Conservation (phyloP, 2,888 invertebrate species). For the Ectemnius continuus region DNA sequence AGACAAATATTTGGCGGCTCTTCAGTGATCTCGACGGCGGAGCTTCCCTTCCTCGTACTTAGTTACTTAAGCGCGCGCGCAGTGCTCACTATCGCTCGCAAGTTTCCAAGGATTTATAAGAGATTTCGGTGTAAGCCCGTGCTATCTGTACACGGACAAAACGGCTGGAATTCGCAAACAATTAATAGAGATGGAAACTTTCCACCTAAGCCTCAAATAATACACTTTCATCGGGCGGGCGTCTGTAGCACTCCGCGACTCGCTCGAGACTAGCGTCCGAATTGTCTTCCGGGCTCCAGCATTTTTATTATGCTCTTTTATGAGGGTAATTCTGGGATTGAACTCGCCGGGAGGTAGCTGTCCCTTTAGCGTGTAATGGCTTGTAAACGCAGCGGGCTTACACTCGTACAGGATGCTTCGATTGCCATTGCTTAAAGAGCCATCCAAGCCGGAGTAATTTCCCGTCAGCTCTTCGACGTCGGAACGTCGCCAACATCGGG, state of each 20-base stretch:
- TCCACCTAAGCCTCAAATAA: neutral
- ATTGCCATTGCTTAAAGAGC: too few relatives aligned
- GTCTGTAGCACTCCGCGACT: neutral
- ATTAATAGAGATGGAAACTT: conserved; percentile 6
- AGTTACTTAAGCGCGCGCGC: conserved; percentile 2
- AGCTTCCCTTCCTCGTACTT: neutral
- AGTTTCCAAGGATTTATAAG: conserved; percentile 20
- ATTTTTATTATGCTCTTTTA: neutral
- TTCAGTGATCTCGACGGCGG: neutral
- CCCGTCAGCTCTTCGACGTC: too few relatives aligned
- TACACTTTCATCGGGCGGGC: too few relatives aligned
- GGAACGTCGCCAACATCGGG: too few relatives aligned
- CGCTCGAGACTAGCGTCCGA: neutral
- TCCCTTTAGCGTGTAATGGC: too few relatives aligned
- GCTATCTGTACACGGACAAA: conserved; percentile 5
- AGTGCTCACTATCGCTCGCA: conserved; percentile 3
- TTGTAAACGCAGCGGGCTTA: too few relatives aligned
- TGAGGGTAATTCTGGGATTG: too few relatives aligned
- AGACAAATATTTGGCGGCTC: neutral
- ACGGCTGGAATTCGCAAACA: conserved; percentile 6
- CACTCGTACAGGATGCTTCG: too few relatives aligned
- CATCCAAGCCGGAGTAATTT: too few relatives aligned
- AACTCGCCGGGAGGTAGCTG: too few relatives aligned
- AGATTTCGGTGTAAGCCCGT: conserved; percentile 17
- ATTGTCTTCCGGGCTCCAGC: neutral